phyloP scores from a whole-genome alignment of 1,140 invertebrate genomes.

The Sitobion miscanthi region DNA sequence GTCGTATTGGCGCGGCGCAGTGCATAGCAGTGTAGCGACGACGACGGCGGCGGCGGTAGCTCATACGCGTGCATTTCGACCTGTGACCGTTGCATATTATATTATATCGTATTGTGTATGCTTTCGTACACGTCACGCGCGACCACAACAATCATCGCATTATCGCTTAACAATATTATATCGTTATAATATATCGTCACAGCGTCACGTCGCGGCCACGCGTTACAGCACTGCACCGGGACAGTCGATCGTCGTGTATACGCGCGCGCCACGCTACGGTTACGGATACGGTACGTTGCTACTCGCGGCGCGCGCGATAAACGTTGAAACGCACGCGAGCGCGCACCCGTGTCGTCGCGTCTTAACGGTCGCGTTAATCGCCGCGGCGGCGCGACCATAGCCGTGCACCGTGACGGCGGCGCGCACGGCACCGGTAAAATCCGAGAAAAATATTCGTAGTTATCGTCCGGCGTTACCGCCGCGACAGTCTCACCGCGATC shows the following conservation, averaged over 20 bases:
- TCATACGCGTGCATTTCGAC: too few relatives aligned
- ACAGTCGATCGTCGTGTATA: background rate
- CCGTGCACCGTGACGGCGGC: background rate
- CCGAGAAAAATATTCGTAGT: background rate
- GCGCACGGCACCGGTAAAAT: background rate
- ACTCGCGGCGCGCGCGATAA: slow-evolving; percentile 4
- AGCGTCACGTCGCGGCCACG: background rate
- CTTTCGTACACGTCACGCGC: too few relatives aligned
- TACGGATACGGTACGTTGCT: slow-evolving; percentile 27
- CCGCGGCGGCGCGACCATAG: background rate
- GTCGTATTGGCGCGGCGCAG: background rate
- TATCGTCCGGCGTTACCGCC: background rate
- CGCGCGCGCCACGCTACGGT: background rate
- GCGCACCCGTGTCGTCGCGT: slow-evolving; percentile 26
- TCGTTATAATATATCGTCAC: too few relatives aligned
- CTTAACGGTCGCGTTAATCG: background rate
- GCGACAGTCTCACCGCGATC: background rate
- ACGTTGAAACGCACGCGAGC: background rate
- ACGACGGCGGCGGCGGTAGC: too few relatives aligned
- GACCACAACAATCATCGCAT: too few relatives aligned
- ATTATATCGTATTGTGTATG: too few relatives aligned
- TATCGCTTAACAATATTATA: too few relatives aligned
- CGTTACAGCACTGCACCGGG: background rate
- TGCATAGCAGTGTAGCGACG: background rate
- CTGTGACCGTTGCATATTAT: too few relatives aligned